A percentile compares a stretch with the other conserved stretches of the same genome.
Conservation (phyloP, 2,888 invertebrate genomes). For the Polyommatus icarus region DNA sequence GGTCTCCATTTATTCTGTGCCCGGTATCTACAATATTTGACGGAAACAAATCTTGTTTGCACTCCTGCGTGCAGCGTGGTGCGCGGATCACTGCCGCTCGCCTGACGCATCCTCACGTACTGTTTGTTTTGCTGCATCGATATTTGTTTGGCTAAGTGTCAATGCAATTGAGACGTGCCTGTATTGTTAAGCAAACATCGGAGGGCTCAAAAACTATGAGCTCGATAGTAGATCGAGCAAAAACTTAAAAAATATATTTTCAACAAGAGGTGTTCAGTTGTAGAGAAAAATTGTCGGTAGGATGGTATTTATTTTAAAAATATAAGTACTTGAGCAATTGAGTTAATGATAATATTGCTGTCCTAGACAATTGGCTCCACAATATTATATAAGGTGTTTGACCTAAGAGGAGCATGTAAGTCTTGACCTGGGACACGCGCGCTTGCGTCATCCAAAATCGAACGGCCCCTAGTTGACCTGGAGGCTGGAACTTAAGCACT, state of each 20-base stretch:
- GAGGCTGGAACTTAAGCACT: conserved; percentile 22
- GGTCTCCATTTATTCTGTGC: not conserved
- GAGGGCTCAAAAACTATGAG: conserved; percentile 13
- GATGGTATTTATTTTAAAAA: not conserved
- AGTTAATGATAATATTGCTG: not conserved
- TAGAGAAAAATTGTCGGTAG: not conserved
- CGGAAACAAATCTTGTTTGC: conserved; percentile 71
- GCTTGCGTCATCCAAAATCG: conserved; percentile 40
- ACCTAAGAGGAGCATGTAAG: conserved; percentile 37
- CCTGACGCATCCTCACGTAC: conserved; percentile 69
- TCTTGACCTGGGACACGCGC: conserved; percentile 43
- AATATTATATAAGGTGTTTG: conserved; percentile 26
- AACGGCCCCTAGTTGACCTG: conserved; percentile 38
- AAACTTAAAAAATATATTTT: not conserved
- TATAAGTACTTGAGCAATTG: not conserved
- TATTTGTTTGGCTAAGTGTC: conserved; percentile 38
- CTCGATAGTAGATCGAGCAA: not conserved
- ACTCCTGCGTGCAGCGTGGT: conserved; percentile 59
- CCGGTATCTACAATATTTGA: conserved; percentile 63
- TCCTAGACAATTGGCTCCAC: conserved; percentile 17
- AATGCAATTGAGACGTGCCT: conserved; percentile 24
- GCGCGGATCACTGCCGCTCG: conserved; percentile 58
- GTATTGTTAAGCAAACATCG: not conserved
- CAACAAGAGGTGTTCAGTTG: not conserved
- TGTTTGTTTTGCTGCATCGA: conserved; percentile 56